Percentiles rank a stretch among this genome's conserved stretches.
These are phyloP conservation scores for Ailuropoda melanoleuca DNA, from an alignment of 2,113 vertebrate genomes.

Conservation along the genomic window DNA sequence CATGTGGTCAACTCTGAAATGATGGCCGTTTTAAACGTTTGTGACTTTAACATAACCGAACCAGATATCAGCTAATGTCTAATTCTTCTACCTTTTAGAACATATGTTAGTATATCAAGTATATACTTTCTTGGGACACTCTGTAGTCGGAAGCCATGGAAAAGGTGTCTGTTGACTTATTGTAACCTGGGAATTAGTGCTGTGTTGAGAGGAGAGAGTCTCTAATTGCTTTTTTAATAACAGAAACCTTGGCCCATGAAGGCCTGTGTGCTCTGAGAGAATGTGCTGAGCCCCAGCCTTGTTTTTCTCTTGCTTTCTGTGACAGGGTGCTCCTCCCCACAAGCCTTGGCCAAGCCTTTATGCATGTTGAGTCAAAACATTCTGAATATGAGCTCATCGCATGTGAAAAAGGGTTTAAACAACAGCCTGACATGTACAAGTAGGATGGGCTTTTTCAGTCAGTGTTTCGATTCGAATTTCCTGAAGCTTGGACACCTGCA, in stretches of 20 bases:
- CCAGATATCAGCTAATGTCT: neutral
- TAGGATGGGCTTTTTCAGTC: slow-evolving; percentile 30
- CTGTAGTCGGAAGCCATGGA: neutral
- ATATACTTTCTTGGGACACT: neutral
- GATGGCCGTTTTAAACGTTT: neutral
- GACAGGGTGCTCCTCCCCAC: neutral
- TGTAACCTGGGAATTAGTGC: neutral
- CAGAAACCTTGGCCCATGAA: neutral
- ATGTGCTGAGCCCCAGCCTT: neutral
- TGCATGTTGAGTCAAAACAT: slow-evolving; percentile 51
- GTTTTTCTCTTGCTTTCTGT: slow-evolving; percentile 24
- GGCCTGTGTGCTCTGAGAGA: neutral
- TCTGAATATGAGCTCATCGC: slow-evolving; percentile 41
- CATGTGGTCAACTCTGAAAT: neutral
- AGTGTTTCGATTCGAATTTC: neutral
- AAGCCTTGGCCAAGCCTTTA: slow-evolving; percentile 22
- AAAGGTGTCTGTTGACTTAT: neutral
- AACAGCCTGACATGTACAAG: neutral
- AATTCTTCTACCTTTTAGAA: slow-evolving; percentile 7
- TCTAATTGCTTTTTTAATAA: neutral
- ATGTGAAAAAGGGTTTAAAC: slow-evolving; percentile 28
- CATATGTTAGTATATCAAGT: neutral
- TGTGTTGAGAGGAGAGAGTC: neutral
- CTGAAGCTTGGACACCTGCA: slow-evolving; percentile 45
- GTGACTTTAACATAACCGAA: neutral